A percentile compares a stretch with the other conserved stretches of the same genome.
These are phyloP conservation scores for Tenualosa ilisha DNA, from an alignment of 2,797 vertebrate species.

Conservation along the genomic window DNA sequence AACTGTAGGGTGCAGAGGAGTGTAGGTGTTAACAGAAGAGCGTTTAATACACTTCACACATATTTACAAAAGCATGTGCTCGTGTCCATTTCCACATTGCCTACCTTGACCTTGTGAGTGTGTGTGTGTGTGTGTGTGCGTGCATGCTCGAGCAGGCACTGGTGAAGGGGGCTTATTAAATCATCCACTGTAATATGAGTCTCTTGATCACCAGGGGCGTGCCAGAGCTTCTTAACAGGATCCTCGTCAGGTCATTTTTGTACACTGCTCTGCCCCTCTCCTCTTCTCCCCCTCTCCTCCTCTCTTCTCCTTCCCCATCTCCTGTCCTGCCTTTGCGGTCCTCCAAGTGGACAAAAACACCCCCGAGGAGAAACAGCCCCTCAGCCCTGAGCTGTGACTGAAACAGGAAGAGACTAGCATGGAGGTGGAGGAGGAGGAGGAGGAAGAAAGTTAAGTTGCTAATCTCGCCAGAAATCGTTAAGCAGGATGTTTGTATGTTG, in stretches of 20 bases:
- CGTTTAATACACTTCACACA: not conserved
- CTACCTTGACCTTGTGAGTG: not conserved
- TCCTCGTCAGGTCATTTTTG: not conserved
- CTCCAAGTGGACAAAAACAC: not conserved
- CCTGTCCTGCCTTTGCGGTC: not conserved
- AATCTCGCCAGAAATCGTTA: not conserved
- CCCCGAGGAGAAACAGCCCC: not conserved
- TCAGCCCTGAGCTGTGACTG: not conserved
- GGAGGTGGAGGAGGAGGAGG: not conserved
- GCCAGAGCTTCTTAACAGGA: not conserved
- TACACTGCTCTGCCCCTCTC: not conserved
- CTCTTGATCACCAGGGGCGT: not conserved
- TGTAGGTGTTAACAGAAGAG: not conserved
- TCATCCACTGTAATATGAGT: not conserved
- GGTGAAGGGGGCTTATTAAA: not conserved
- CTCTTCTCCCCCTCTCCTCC: not conserved
- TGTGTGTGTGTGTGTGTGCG: conserved; percentile 4
- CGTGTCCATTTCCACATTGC: not conserved
- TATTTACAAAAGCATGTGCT: not conserved
- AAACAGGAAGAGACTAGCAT: not conserved
- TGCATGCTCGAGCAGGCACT: not conserved
- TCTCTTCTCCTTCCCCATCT: not conserved
- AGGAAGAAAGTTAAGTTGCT: not conserved
- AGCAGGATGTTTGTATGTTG: not conserved
- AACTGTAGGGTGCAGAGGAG: not conserved